Base-by-base conservation (phyloP, 1,140 invertebrate species). In the Sitophilus oryzae region DNA sequence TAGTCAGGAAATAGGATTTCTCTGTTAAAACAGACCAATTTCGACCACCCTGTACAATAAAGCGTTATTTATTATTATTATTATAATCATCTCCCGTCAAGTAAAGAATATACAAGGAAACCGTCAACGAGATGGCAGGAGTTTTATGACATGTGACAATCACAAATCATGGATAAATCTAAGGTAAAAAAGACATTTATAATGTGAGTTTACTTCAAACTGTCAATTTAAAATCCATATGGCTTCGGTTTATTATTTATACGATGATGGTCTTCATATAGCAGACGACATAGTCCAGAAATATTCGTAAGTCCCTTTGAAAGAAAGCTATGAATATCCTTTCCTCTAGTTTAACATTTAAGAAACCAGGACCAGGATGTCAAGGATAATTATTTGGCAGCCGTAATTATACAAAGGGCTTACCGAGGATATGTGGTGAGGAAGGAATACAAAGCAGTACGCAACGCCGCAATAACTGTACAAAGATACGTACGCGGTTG, bases 191-290 rank as follows among this genome's bases (percentile, higher is more conserved):
- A n/a, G n/a, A n/a, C n/a, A n/a, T n/a, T n/a, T n/a, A n/a, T n/a
- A n/a, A n/a, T n/a, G n/a, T n/a, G n/a, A n/a, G n/a, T n/a, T n/a
- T n/a, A n/a, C n/a, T n/a, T n/a, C n/a, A n/a, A n/a, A n/a, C n/a
- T n/a, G n/a, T n/a, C n/a, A n/a, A n/a, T n/a, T n/a, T n/a, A n/a
- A n/a, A 30, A 30, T 57, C n/a, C n/a, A 56, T 47, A 63, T 63
- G 61, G 61, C 61, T n/a, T 63, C 61, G 11, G 52, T 61, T n/a
- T 61, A 61, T 48, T 51, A 59, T 35, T 45, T 64, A 18, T 47
- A 21, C 40, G 44, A 58, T 19, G 62, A 64, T 37, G 60, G 56
- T 21, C 4, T 53, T n/a, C 50, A 64, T 18, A 43, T 59, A n/a
- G 41, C 52, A 47, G 44, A 54, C 21, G 41, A 54, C 19, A 53